Evolutionary conservation across 2,113 vertebrate species (phyloP), one percentile per base, ranked within the genome.

Genomic region (Zapus hudsonius): DNA sequence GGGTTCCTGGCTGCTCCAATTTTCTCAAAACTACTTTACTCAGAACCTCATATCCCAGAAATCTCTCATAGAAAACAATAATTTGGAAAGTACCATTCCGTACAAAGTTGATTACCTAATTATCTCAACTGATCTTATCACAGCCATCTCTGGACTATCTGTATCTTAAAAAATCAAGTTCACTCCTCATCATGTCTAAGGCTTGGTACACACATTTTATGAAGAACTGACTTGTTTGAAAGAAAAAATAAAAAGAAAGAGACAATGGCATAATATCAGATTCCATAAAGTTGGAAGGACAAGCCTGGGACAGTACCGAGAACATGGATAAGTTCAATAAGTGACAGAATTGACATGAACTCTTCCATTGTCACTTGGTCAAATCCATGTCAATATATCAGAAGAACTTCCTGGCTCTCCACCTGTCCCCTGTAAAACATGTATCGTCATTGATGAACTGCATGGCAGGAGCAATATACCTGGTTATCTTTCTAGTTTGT

Each of bases 161-260:
- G n/a, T 38, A 42, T 29, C 52, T 72, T n/a, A 70, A 57, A 59
- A 20, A 25, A 74, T 2, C 10, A 27, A 69, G 11, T 4, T 44
- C 15, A 40, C 27, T 42, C 23, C 57, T 59, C 33, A 47, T 52
- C 6, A 2, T 70, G 57, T 79, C 57, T 75, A 22, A 81, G 12
- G 7, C 52, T 69, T 38, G 6, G 2, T 66, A n/a, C n/a, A n/a
- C 1, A 31, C 0, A 40, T 27, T 19, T 22, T 4, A 38, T 7
- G 40, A 55, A 79, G 44, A 89, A 25, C 9, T 52, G 16, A 76
- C 33, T 79, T 5, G 5, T 12, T 40, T 83, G 72, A 74, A 59
- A 86, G 29, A 10, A 42, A 40, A 1, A 52, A 10, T 15, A 63
- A 27, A 27, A 63, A 63, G 2, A 25, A 64, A 73, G 31, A 38